phyloP scores from a whole-genome alignment of 2,797 vertebrate genomes.

The Diplodus sargus region DNA sequence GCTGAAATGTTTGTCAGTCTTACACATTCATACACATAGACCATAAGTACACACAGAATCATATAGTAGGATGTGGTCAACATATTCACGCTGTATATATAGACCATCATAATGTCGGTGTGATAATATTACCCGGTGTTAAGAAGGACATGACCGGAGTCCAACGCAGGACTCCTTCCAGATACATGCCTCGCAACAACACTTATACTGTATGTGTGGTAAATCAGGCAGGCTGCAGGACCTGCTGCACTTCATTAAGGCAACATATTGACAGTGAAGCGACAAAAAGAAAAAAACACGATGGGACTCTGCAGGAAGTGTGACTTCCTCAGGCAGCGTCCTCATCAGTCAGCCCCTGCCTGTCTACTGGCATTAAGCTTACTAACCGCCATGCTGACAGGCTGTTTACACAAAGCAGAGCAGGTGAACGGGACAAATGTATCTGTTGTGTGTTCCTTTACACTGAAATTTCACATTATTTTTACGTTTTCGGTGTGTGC shows the following conservation, averaged over 20 bases:
- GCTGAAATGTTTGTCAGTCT: not conserved
- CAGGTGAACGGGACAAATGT: constrained; percentile 2
- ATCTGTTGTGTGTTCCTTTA: not conserved
- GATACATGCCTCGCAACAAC: constrained; percentile 10
- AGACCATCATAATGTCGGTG: not conserved
- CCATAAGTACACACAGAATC: not conserved
- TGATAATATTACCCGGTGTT: not conserved
- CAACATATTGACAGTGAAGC: constrained; percentile 30
- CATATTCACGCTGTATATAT: no score
- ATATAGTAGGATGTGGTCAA: not conserved
- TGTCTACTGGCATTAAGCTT: constrained; percentile 35
- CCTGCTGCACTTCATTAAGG: constrained; percentile 41
- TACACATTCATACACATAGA: not conserved
- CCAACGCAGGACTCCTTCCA: constrained; percentile 1
- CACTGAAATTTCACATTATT: not conserved
- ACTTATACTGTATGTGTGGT: not conserved
- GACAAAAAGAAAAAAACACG: constrained; percentile 43
- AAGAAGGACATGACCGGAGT: not conserved
- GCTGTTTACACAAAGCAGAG: constrained; percentile 18
- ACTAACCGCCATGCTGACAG: constrained; percentile 11
- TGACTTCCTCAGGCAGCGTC: constrained; percentile 47
- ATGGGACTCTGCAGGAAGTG: constrained; percentile 30
- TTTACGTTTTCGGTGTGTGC: not conserved
- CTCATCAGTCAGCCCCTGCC: constrained; percentile 50
- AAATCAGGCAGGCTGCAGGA: constrained; percentile 29